Percentiles rank a stretch among this genome's conserved stretches.
Conservation (phyloP, 2,113 vertebrate genomes). For the Phylloscopus trochiloides region DNA sequence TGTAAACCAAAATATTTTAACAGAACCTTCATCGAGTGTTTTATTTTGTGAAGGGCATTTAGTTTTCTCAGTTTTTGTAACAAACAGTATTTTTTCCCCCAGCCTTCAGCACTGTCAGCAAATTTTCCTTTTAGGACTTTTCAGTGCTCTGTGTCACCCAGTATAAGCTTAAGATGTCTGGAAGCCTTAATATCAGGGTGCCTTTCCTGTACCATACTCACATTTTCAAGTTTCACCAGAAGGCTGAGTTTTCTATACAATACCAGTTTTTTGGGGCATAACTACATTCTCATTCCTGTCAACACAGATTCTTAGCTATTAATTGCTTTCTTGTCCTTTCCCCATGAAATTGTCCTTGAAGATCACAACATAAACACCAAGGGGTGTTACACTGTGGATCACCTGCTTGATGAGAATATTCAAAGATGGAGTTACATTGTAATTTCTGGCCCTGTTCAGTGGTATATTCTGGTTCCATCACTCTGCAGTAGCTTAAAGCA, state of each 20-base stretch:
- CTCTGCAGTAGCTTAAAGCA: background rate
- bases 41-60: background rate
- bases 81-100: background rate
- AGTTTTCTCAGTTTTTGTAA: background rate
- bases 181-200: background rate
- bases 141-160: background rate
- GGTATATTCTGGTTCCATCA: background rate
- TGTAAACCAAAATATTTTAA: background rate
- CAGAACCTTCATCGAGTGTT: background rate
- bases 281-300: background rate
- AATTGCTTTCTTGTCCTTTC: background rate
- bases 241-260: background rate
- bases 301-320: background rate
- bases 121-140: background rate
- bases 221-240: background rate
- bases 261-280: background rate
- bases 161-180: background rate
- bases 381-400: background rate
- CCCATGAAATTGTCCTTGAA: background rate
- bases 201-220: background rate
- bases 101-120: background rate
- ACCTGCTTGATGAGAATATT: background rate
- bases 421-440: rapidly evolving
- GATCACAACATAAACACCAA: background rate
- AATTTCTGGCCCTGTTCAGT: background rate